These are phyloP conservation scores for Drosophila maculinotata DNA, from an alignment of 2,888 invertebrate species.

Conservation along the genomic window DNA sequence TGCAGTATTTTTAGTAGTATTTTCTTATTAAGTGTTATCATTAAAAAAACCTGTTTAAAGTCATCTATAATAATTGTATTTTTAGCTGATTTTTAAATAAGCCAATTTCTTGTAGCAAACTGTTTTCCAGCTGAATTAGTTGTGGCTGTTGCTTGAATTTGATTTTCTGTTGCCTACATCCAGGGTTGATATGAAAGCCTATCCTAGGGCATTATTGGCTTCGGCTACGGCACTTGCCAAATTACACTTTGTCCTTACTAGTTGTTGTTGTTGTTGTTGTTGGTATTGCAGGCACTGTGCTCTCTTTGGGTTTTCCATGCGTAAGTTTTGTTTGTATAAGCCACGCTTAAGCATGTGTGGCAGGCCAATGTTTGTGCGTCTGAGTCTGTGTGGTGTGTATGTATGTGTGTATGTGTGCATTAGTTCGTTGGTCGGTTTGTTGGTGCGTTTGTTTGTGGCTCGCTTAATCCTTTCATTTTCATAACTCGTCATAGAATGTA, in stretches of 20 bases:
- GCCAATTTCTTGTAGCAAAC: not conserved
- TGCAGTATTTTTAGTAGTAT: too few species aligned
- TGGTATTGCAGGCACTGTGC: conserved; percentile 43
- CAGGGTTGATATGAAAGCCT: conserved; percentile 44
- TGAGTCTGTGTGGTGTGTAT: conserved; percentile 16
- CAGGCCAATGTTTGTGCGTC: conserved; percentile 6
- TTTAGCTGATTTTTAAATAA: not conserved
- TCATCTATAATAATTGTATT: too few species aligned
- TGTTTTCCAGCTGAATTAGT: not conserved
- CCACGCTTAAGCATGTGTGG: conserved; percentile 64
- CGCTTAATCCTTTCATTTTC: conserved; percentile 81
- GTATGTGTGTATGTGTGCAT: conserved; percentile 22
- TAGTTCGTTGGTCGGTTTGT: conserved; percentile 39
- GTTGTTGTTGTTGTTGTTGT: conserved; percentile 30
- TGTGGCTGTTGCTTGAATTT: conserved; percentile 5
- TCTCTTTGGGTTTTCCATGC: conserved; percentile 62
- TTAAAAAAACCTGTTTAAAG: too few species aligned
- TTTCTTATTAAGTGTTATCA: too few species aligned
- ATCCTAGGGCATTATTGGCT: conserved; percentile 54
- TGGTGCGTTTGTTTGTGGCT: conserved; percentile 74
- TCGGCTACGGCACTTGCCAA: conserved; percentile 45
- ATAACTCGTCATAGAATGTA: conserved; percentile 82
- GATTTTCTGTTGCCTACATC: conserved; percentile 25
- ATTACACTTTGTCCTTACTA: conserved; percentile 21
- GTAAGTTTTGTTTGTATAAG: conserved; percentile 75